These are phyloP conservation scores for Dyspetes luteomarginatus DNA, from an alignment of 2,888 invertebrate species.

Conservation along the genomic window DNA sequence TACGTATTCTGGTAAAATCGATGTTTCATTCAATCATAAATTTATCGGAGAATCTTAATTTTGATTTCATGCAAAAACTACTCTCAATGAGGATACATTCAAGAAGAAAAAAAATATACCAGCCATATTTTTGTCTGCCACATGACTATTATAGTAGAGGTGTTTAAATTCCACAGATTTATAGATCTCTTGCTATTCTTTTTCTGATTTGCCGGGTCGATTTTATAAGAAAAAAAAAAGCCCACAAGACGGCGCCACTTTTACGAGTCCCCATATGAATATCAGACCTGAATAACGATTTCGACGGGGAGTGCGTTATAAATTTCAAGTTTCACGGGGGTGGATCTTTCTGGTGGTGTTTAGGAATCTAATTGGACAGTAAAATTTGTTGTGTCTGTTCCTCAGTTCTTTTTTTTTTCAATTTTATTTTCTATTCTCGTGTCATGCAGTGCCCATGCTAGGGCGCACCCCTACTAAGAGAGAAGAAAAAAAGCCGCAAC, in stretches of 20 bases:
- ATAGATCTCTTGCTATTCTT: constrained; percentile 7
- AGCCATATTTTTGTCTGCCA: constrained; percentile 1
- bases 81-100: too few relatives aligned
- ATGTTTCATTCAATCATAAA: too few relatives aligned
- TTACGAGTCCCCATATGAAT: neutral
- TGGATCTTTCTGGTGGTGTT: constrained; percentile 56
- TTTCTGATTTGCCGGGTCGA: neutral
- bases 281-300: constrained; percentile 11
- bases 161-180: constrained; percentile 10
- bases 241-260: neutral
- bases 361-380: constrained; percentile 70
- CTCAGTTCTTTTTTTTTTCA: constrained; percentile 44
- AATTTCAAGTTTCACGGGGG: constrained; percentile 56
- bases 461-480: constrained; percentile 42
- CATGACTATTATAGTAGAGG: neutral
- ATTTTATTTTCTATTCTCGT: constrained; percentile 25
- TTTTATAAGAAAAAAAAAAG: neutral
- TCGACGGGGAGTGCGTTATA: constrained; percentile 44
- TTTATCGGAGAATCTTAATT: too few relatives aligned
- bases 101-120: constrained; percentile 19
- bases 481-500: constrained; percentile 9
- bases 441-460: constrained; percentile 16
- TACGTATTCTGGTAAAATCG: too few relatives aligned
- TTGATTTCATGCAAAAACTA: too few relatives aligned
- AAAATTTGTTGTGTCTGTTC: constrained; percentile 57